Evolutionary conservation across 2,797 vertebrate genomes (phyloP), one percentile per base, ranked within the genome.

Genomic region (Acanthornis magna): DNA sequence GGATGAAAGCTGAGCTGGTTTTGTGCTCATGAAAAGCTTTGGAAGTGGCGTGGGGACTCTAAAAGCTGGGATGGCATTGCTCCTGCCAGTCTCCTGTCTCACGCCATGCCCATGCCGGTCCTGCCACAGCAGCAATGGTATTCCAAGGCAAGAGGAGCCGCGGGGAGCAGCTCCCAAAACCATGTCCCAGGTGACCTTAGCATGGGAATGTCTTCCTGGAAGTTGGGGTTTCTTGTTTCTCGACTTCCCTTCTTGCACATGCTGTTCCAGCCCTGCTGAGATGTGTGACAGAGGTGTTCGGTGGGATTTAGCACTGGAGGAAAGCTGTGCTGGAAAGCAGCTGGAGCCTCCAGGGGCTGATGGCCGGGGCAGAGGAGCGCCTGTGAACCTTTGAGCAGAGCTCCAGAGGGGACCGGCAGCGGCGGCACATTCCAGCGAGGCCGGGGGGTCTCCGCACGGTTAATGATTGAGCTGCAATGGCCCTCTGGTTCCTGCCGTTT

Each of bases 401-500:
- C 74, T 88, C 51, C 3, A 3, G 85, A 63, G 88, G 43, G 77
- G 21, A 72, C 68, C 5, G 13, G 91, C 95, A 72, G 82, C 26
- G 3, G 6, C 5, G 30, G 93, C 87, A 14, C 95, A 96, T 97
- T 97, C 97, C 95, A 90, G 85, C 57, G 70, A 96, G 95, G 92
- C 91, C 82, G 53, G 95, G 95, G 97, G 97, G 95, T 97, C 96
- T 96, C 77, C 5, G 13, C 86, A 54, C 17, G 5, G 98, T 98
- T 98, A 98, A 98, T 98, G 79, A 98, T 98, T 98, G 97, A 98
- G 96, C 97, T 84, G 87, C 96, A 96, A 29, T 80, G 94, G 93
- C 96, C 82, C 96, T 97, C 91, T 87, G 96, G 95, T 73, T 50
- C 5, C 54, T 60, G 77, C 85, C 61, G 2, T 60, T 48, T 38